phyloP scores from a whole-genome alignment of 1,140 invertebrate species.

The Scylla paramamosain region DNA sequence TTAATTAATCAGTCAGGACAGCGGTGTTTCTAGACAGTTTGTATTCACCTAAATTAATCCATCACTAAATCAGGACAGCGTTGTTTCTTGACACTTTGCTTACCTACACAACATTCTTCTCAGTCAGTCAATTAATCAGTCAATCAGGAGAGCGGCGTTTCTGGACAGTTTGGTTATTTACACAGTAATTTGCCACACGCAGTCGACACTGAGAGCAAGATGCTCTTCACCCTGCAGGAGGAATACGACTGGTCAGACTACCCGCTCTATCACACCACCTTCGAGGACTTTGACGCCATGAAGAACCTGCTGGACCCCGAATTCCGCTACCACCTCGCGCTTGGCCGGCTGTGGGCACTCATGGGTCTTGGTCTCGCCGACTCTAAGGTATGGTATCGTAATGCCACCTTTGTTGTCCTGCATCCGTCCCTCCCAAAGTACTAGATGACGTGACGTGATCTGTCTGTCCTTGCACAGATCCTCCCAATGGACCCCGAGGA shows the following conservation, averaged over 20 bases:
- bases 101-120: too few species aligned
- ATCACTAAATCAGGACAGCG: too few species aligned
- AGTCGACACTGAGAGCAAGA: not conserved
- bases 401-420: not conserved
- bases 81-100: too few species aligned
- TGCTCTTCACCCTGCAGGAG: slow-evolving; percentile 27
- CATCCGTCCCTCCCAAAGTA: too few species aligned
- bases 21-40: too few species aligned
- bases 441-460: too few species aligned
- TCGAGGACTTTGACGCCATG: slow-evolving; percentile 79
- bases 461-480: not conserved
- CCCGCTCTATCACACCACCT: slow-evolving; percentile 79
- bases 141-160: too few species aligned
- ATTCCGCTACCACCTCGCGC: slow-evolving; percentile 77
- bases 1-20: too few species aligned
- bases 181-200: too few species aligned
- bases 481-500: slow-evolving; percentile 62
- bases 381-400: slow-evolving; percentile 31
- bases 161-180: too few species aligned
- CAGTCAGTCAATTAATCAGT: too few species aligned
- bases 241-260: slow-evolving; percentile 77
- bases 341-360: slow-evolving; percentile 76
- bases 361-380: slow-evolving; percentile 71
- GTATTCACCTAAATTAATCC: too few species aligned
- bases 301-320: slow-evolving; percentile 78